Evolutionary conservation across 2,113 vertebrate species (phyloP).

Genomic region (Ochotona curzoniae): DNA sequence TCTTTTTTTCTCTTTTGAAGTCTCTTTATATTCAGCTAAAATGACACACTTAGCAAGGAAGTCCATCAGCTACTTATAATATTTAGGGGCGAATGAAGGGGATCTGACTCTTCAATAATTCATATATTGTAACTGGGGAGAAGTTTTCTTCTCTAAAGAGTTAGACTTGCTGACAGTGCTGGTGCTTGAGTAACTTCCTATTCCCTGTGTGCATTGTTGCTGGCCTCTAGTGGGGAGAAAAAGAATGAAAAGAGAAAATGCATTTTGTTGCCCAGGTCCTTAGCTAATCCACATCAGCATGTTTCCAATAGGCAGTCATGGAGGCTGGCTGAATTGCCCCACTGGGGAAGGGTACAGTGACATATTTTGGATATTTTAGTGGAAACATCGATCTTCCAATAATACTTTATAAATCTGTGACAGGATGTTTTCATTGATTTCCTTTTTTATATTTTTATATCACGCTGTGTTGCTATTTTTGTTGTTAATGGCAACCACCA

Average conservation of each 20-base stretch:
- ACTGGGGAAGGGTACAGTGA: not conserved
- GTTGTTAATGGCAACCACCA: not conserved
- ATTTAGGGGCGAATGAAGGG: not conserved
- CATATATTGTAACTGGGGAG: not conserved
- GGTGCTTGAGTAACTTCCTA: not conserved
- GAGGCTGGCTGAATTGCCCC: not conserved
- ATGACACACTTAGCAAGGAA: not conserved
- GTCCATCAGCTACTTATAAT: not conserved
- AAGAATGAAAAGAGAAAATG: constrained; percentile 1
- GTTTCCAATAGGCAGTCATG: not conserved
- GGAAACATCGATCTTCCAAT: not conserved
- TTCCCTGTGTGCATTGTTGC: not conserved
- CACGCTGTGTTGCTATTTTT: not conserved
- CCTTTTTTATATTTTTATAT: not conserved
- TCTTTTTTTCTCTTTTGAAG: not conserved
- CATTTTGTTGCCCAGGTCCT: fast-evolving
- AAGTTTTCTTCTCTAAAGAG: constrained; percentile 24
- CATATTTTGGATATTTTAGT: not conserved
- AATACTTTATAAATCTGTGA: constrained; percentile 4
- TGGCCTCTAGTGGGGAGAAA: constrained; percentile 40
- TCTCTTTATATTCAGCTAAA: not conserved
- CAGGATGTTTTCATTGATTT: not conserved
- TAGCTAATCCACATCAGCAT: not conserved
- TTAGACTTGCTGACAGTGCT: not conserved
- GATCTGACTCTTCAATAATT: not conserved